Evolutionary conservation across 1,140 invertebrate genomes (phyloP).

Genomic region (Contarinia nasturtii): DNA sequence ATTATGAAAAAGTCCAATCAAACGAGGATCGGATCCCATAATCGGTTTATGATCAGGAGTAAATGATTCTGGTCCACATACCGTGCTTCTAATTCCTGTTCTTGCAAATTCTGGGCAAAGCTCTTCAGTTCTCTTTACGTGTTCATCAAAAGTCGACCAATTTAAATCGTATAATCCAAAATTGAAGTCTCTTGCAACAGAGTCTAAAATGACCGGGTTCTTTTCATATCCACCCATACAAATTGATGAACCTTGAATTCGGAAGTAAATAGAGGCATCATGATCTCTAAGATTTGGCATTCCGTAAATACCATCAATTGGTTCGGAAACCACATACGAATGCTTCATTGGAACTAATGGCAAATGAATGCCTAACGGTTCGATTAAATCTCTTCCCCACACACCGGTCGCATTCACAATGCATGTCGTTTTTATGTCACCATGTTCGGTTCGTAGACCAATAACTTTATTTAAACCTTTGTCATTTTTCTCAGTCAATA

Average conservation of each 20-base stretch:
- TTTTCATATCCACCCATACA: conserved; percentile 70
- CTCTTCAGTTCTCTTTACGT: conserved; percentile 50
- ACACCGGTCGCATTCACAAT: conserved; percentile 56
- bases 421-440: conserved; percentile 38
- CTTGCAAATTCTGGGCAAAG: conserved; percentile 51
- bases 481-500: conserved; percentile 26
- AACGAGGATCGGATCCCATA: conserved; percentile 27
- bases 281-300: conserved; percentile 73
- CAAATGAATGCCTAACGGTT: conserved; percentile 47
- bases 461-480: conserved; percentile 41
- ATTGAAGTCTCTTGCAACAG: conserved; percentile 53
- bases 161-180: conserved; percentile 74
- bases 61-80: conserved; percentile 72
- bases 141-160: conserved; percentile 60
- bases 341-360: conserved; percentile 72
- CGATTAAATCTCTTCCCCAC: conserved; percentile 56
- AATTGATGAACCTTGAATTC: conserved; percentile 62
- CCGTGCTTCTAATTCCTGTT: conserved; percentile 64
- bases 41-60: conserved; percentile 75
- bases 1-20: conserved; percentile 52
- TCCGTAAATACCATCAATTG: conserved; percentile 46
- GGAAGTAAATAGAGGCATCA: conserved; percentile 62
- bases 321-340: conserved; percentile 67
- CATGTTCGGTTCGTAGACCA: conserved; percentile 46
- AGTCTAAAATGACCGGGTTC: conserved; percentile 63